phyloP scores from a whole-genome alignment of 2,888 invertebrate genomes.

The Pilophorus perplexus region DNA sequence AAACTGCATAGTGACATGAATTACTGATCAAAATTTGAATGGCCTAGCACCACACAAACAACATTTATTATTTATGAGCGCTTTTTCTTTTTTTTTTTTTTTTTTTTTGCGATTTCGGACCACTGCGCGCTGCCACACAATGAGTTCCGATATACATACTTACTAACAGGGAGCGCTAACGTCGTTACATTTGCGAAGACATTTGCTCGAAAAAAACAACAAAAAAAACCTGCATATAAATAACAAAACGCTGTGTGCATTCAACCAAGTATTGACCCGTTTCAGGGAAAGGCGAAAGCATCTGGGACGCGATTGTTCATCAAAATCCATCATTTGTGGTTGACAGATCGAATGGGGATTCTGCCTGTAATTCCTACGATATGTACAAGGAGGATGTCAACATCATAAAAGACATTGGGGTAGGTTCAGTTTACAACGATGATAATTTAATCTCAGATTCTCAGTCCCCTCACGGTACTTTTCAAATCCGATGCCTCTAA shows the following conservation, averaged over 20 bases:
- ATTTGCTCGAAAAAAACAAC: background rate
- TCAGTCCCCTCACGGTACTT: too few relatives aligned
- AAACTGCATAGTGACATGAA: too few relatives aligned
- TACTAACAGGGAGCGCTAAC: too few relatives aligned
- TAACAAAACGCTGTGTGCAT: background rate
- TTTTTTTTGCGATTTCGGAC: background rate
- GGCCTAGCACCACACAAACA: too few relatives aligned
- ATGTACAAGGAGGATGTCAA: constrained; percentile 61
- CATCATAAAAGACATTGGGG: constrained; percentile 58
- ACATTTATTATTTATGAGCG: background rate
- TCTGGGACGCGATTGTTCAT: constrained; percentile 67
- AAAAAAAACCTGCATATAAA: background rate
- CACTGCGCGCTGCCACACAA: background rate
- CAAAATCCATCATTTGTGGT: constrained; percentile 56
- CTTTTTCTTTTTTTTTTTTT: background rate
- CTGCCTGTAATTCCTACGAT: constrained; percentile 66
- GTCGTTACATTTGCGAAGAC: too few relatives aligned
- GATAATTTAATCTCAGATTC: background rate
- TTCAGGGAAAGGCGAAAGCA: constrained; percentile 61
- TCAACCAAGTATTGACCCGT: constrained; percentile 2
- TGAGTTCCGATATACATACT: background rate
- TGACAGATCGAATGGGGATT: constrained; percentile 60
- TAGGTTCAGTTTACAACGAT: constrained; percentile 48
- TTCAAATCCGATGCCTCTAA: too few relatives aligned
- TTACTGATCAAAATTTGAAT: background rate